These are phyloP conservation scores for Carcharodon carcharias DNA, from an alignment of 2,797 vertebrate genomes.

Conservation along the genomic window DNA sequence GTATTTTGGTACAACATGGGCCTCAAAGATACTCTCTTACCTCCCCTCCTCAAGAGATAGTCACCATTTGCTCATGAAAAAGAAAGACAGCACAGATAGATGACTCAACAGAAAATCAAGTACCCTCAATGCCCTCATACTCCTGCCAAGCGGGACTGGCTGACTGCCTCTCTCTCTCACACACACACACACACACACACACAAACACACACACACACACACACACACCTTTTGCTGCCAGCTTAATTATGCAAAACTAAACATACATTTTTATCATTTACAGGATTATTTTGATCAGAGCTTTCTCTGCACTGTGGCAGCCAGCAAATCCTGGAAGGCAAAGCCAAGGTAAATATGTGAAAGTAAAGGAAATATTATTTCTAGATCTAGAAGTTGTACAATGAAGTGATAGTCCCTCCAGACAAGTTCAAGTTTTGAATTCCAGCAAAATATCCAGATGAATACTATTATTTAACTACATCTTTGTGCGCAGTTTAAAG, in stretches of 20 bases:
- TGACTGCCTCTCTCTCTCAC: no score
- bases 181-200: neutral
- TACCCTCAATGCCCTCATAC: neutral
- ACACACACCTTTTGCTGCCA: neutral
- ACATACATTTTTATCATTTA: neutral
- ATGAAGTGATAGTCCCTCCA: neutral
- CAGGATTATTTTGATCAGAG: neutral
- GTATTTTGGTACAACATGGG: neutral
- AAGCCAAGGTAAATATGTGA: constrained; percentile 22
- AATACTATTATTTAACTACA: neutral
- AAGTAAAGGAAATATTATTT: constrained; percentile 23
- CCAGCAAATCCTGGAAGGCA: constrained; percentile 10
- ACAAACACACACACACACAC: neutral
- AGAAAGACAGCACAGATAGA: neutral
- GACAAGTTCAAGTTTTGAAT: constrained; percentile 21
- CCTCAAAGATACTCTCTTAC: neutral
- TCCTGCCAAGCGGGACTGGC: neutral
- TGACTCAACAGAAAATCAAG: neutral
- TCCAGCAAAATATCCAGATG: neutral
- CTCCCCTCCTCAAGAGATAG: neutral
- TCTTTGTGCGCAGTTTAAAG: neutral
- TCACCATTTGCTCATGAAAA: neutral
- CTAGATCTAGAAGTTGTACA: neutral
- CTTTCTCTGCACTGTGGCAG: neutral
- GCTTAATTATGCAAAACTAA: neutral